These are phyloP conservation scores for Onychorhynchus coronatus DNA, from an alignment of 2,113 vertebrate species.

Conservation along the genomic window DNA sequence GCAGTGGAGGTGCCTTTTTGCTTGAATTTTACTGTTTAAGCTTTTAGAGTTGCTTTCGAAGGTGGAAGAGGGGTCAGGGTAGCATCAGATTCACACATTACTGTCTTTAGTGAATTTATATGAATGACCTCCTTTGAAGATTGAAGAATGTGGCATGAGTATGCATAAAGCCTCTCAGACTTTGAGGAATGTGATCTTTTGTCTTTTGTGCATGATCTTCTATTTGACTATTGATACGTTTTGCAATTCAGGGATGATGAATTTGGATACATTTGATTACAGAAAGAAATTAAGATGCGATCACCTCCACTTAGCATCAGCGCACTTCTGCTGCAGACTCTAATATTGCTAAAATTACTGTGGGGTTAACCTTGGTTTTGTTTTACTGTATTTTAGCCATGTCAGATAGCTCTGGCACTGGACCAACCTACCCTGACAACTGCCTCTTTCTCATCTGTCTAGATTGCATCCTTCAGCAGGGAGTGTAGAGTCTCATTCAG, in stretches of 20 bases:
- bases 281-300: conserved; percentile 36
- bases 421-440: not conserved
- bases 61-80: conserved; percentile 76
- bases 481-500: not conserved
- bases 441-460: not conserved
- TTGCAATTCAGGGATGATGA: not conserved
- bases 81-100: conserved; percentile 78
- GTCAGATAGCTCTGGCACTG: conserved; percentile 10
- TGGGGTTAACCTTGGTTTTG: not conserved
- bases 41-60: conserved; percentile 75
- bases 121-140: conserved; percentile 80
- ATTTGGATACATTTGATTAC: conserved; percentile 25
- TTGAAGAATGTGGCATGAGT: conserved; percentile 69
- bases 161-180: conserved; percentile 61
- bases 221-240: conserved; percentile 40
- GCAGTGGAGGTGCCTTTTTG: conserved; percentile 72
- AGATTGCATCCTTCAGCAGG: not conserved
- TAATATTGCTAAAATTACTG: not conserved
- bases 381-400: not conserved
- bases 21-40: conserved; percentile 79
- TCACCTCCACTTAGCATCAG: not conserved
- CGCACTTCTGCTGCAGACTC: not conserved
- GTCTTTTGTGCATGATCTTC: conserved; percentile 54
- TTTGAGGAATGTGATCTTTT: conserved; percentile 61
- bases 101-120: conserved; percentile 84